Percentiles rank a stretch among this genome's conserved stretches.
phyloP scores from a whole-genome alignment of 2,888 invertebrate species.

The Magallana nippona region DNA sequence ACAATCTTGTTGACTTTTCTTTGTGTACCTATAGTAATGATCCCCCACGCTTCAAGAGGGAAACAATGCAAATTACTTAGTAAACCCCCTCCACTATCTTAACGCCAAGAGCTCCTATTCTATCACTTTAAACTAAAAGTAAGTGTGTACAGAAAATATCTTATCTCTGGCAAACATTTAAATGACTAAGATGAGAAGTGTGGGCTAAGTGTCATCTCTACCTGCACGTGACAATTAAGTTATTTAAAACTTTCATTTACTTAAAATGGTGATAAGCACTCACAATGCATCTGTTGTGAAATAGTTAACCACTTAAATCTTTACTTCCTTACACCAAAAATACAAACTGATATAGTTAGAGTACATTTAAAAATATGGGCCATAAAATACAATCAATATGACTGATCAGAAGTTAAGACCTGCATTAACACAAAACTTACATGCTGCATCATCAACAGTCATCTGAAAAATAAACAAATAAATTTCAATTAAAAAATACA shows the following conservation, averaged over 20 bases:
- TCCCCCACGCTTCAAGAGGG: not conserved
- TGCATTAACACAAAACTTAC: constrained; percentile 68
- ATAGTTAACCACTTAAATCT: too few species aligned
- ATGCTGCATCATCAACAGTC: constrained; percentile 79
- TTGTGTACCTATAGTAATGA: constrained; percentile 14
- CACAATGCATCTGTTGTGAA: too few species aligned
- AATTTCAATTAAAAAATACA: not conserved
- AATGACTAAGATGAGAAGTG: constrained; percentile 15
- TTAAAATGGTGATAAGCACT: too few species aligned
- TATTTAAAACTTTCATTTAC: not conserved
- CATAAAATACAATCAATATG: too few species aligned
- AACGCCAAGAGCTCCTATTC: not conserved
- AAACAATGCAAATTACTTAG: constrained; percentile 11
- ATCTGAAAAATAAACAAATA: constrained; percentile 72
- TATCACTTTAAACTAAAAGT: not conserved
- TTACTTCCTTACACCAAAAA: too few species aligned
- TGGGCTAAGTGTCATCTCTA: constrained; percentile 8
- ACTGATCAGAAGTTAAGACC: too few species aligned
- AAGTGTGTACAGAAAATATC: not conserved
- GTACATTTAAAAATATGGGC: too few species aligned
- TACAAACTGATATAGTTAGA: too few species aligned
- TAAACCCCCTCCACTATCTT: not conserved
- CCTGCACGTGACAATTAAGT: not conserved
- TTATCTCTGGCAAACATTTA: constrained; percentile 30
- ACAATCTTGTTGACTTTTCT: not conserved